Percentiles rank a stretch among this genome's conserved stretches.
Conservation (phyloP, 1,140 invertebrate species). For the Euwallacea fornicatus region DNA sequence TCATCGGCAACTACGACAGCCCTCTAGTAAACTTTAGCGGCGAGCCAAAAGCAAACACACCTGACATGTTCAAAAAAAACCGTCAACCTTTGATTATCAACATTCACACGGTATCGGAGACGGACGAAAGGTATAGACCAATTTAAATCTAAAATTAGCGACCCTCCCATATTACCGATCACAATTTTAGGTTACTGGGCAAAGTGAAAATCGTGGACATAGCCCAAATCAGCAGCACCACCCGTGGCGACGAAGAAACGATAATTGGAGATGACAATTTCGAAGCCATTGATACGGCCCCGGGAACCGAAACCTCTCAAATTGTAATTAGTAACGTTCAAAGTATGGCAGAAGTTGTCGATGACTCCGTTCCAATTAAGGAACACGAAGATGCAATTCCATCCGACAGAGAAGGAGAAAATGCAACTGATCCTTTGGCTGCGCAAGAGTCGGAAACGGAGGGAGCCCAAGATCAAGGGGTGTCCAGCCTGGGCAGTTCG, state of each 20-base stretch:
- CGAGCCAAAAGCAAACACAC: neutral
- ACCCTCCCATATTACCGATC: too few relatives aligned
- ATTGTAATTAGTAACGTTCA: slow-evolving; percentile 35
- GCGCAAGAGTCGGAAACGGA: too few relatives aligned
- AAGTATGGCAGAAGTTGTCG: slow-evolving; percentile 24
- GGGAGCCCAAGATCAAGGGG: too few relatives aligned
- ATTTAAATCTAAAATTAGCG: too few relatives aligned
- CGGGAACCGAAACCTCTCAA: slow-evolving; percentile 5
- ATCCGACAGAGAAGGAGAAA: neutral
- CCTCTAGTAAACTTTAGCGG: slow-evolving; percentile 38
- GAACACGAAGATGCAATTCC: slow-evolving; percentile 2
- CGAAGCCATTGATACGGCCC: neutral
- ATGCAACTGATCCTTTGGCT: too few relatives aligned
- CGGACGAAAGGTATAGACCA: slow-evolving; percentile 6
- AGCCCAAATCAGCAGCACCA: slow-evolving; percentile 20
- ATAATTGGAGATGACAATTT: slow-evolving; percentile 11
- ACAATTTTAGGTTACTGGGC: too few relatives aligned
- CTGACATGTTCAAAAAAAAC: slow-evolving; percentile 34
- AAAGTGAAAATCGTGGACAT: slow-evolving; percentile 34
- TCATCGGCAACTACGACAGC: slow-evolving; percentile 42
- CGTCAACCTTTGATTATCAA: slow-evolving; percentile 35
- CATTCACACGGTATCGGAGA: slow-evolving; percentile 34
- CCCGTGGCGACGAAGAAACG: neutral
- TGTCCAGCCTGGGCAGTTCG: neutral
- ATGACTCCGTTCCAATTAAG: neutral